Evolutionary conservation across 2,113 vertebrate species (phyloP), one percentile per base, ranked within the genome.

Genomic region (Circaetus cinerascens): DNA sequence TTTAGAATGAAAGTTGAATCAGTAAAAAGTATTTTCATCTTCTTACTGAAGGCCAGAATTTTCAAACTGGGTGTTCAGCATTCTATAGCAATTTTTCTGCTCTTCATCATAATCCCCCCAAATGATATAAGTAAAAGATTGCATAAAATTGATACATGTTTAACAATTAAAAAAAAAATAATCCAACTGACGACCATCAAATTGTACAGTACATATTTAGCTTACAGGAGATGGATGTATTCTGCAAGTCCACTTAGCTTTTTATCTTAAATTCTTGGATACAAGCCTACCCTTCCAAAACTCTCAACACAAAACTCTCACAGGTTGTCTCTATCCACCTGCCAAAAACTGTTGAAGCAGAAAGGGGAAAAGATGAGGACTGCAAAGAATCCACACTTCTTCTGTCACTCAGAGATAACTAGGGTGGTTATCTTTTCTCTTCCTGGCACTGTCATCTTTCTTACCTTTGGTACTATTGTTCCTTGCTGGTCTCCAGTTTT

Each of bases 1-100:
- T 97, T 95, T 93, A 95, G 89, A 90, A 95, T 95, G 91, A 83
- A 97, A 86, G 95, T 97, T 87, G 92, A 95, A 95, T 97, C 91
- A 88, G 89, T 91, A 95, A 88, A 94, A 97, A 91, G 86, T 86
- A 84, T 95, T 96, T 97, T 95, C 81, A 76, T 96, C 91, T 84
- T 92, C 73, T 85, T 72, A 73, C 84, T 95, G 89, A 96, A 90
- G 74, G 81, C 84, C 91, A 59, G 75, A 91, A 86, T 95, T 95
- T 91, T 91, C 81, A 94, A 90, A 63, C 82, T 95, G 71, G 67
- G n/a, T 86, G 71, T 91, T 89, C 53, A 62, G 21, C 50, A 48
- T 91, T 95, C 79, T 77, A 27, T 29, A 93, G 53, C 41, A 41
- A 20, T 82, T 93, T 91, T 78, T 68, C 57, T 90, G 8, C 6